Evolutionary conservation across 1,140 invertebrate species (phyloP).

Genomic region (Maniola jurtina): DNA sequence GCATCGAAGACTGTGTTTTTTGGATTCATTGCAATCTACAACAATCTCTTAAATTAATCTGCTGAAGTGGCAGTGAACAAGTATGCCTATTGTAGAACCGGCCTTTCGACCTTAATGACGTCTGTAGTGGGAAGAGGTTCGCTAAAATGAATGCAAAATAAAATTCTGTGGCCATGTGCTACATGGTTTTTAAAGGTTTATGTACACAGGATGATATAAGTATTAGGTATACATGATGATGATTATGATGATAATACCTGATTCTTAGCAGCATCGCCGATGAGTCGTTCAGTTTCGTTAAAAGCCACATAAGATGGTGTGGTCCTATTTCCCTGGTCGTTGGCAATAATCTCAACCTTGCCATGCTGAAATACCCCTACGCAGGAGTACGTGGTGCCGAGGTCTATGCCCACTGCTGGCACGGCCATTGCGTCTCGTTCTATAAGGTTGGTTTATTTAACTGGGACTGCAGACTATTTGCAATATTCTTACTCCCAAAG

Average conservation of each 20-base stretch:
- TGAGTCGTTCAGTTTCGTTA: slow-evolving; percentile 91
- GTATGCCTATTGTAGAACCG: too few relatives aligned
- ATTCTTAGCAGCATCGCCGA: slow-evolving; percentile 91
- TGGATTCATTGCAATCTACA: slow-evolving; percentile 88
- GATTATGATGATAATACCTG: slow-evolving; percentile 77
- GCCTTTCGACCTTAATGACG: not conserved
- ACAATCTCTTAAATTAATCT: slow-evolving; percentile 15
- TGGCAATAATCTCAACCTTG: slow-evolving; percentile 95
- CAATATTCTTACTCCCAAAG: too few relatives aligned
- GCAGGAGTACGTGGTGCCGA: slow-evolving; percentile 90
- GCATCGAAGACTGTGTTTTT: slow-evolving; percentile 92
- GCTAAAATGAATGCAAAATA: too few relatives aligned
- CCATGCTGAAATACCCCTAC: slow-evolving; percentile 90
- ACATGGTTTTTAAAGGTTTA: too few relatives aligned
- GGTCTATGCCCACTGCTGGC: slow-evolving; percentile 85
- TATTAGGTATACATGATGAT: too few relatives aligned
- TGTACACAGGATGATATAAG: too few relatives aligned
- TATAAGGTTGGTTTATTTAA: not conserved
- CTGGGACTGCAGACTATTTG: too few relatives aligned
- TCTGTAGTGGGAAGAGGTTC: too few relatives aligned
- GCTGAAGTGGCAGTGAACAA: not conserved
- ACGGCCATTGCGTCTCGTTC: slow-evolving; percentile 32
- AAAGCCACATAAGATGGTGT: slow-evolving; percentile 96
- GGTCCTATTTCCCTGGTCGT: slow-evolving; percentile 94
- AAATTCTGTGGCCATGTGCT: too few relatives aligned